Evolutionary conservation across 1,140 invertebrate species (phyloP).

Genomic region (Panulirus ornatus): DNA sequence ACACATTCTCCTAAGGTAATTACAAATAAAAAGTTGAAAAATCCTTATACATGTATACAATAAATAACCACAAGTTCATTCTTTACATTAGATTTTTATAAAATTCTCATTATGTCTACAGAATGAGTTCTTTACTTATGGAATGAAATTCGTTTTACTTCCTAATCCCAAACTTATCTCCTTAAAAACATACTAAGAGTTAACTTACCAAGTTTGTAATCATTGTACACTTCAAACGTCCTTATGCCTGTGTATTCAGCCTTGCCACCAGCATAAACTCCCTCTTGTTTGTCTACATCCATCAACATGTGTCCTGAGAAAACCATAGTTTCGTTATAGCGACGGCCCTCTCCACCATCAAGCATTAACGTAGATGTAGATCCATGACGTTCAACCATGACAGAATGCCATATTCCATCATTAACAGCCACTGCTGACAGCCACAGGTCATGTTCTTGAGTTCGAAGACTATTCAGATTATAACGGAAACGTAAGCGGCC

Average conservation of each 20-base stretch:
- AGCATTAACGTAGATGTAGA: slow-evolving; percentile 95
- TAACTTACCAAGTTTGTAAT: slow-evolving; percentile 91
- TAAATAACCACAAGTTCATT: too few species aligned
- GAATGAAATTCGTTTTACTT: too few species aligned
- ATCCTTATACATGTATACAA: too few species aligned
- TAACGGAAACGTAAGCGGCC: slow-evolving; percentile 92
- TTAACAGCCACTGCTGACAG: slow-evolving; percentile 92
- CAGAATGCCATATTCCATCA: slow-evolving; percentile 98
- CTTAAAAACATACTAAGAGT: not conserved
- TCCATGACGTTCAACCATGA: slow-evolving; percentile 89
- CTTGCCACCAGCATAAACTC: slow-evolving; percentile 95
- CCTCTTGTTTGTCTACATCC: slow-evolving; percentile 94
- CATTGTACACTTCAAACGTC: slow-evolving; percentile 96
- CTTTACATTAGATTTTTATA: too few species aligned
- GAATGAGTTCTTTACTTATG: too few species aligned
- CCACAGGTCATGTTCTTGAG: slow-evolving; percentile 94
- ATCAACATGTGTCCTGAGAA: slow-evolving; percentile 95
- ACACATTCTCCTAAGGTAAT: too few species aligned
- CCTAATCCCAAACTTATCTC: too few species aligned
- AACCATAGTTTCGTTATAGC: slow-evolving; percentile 95
- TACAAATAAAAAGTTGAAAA: too few species aligned
- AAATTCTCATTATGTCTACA: too few species aligned
- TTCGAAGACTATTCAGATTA: slow-evolving; percentile 93
- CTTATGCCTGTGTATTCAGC: slow-evolving; percentile 95
- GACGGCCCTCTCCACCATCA: slow-evolving; percentile 95